These are phyloP conservation scores for Meliscaeva auricollis DNA, from an alignment of 2,888 invertebrate genomes.

Conservation along the genomic window DNA sequence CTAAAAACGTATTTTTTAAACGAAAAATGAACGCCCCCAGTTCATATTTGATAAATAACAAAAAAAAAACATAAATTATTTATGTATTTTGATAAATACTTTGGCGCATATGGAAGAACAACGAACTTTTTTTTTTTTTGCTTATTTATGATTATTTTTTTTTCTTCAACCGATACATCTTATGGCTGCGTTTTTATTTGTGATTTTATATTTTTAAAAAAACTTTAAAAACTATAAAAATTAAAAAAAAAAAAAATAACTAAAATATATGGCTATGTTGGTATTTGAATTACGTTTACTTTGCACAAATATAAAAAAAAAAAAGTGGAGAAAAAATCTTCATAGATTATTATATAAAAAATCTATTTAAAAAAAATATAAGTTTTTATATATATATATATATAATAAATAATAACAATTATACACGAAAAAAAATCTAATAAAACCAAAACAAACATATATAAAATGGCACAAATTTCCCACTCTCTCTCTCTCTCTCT, in stretches of 20 bases:
- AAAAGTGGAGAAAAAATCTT: too few species aligned
- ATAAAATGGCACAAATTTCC: slow-evolving; percentile 67
- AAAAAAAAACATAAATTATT: too few species aligned
- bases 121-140: too few species aligned
- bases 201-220: background rate
- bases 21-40: too few species aligned
- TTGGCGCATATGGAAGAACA: too few species aligned
- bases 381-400: too few species aligned
- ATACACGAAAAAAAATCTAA: slow-evolving; percentile 42
- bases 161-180: slow-evolving; percentile 3
- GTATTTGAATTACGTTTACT: slow-evolving; percentile 30
- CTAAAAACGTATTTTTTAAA: too few species aligned
- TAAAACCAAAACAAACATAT: slow-evolving; percentile 33
- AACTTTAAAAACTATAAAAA: background rate
- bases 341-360: too few species aligned
- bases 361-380: too few species aligned
- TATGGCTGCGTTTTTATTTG: too few species aligned
- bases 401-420: slow-evolving; percentile 72
- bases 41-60: too few species aligned
- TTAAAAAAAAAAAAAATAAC: slow-evolving; percentile 43
- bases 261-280: slow-evolving; percentile 71
- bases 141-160: background rate
- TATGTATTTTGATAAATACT: too few species aligned
- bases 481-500: slow-evolving; percentile 36
- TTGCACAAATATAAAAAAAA: slow-evolving; percentile 55